Evolutionary conservation across 2,113 vertebrate species (phyloP).

Genomic region (Catagonus wagneri): DNA sequence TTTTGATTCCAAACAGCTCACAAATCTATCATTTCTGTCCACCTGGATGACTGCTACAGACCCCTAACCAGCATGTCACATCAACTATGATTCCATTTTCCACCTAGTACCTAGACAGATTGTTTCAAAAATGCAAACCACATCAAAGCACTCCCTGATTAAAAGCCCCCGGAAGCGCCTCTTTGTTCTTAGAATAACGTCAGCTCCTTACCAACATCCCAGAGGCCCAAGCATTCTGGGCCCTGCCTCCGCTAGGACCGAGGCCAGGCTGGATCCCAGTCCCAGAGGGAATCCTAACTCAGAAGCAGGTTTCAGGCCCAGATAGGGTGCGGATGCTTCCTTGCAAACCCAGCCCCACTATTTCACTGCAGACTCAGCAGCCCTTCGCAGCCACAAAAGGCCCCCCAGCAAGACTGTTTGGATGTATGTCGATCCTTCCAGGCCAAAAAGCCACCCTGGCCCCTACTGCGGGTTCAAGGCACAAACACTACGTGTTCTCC

Average conservation of each 20-base stretch:
- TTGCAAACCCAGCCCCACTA: background rate
- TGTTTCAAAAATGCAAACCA: background rate
- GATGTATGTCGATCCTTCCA: background rate
- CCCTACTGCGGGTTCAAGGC: accelerated
- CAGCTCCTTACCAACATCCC: background rate
- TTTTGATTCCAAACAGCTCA: background rate
- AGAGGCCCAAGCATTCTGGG: accelerated
- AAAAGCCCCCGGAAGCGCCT: background rate
- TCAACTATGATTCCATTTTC: background rate
- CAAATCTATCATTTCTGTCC: background rate
- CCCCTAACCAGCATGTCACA: background rate
- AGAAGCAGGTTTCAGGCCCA: background rate
- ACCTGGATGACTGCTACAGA: accelerated
- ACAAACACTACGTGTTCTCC: background rate
- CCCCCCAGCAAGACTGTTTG: background rate
- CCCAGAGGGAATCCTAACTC: background rate
- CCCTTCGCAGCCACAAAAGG: background rate
- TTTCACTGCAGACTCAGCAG: background rate
- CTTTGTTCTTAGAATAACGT: background rate
- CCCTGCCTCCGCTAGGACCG: background rate
- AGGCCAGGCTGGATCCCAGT: background rate
- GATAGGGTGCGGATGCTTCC: accelerated
- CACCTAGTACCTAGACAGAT: background rate
- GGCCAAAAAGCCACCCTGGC: background rate
- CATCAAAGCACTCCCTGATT: no score